phyloP scores from a whole-genome alignment of 2,888 invertebrate genomes.

The Platycheirus rosarum region DNA sequence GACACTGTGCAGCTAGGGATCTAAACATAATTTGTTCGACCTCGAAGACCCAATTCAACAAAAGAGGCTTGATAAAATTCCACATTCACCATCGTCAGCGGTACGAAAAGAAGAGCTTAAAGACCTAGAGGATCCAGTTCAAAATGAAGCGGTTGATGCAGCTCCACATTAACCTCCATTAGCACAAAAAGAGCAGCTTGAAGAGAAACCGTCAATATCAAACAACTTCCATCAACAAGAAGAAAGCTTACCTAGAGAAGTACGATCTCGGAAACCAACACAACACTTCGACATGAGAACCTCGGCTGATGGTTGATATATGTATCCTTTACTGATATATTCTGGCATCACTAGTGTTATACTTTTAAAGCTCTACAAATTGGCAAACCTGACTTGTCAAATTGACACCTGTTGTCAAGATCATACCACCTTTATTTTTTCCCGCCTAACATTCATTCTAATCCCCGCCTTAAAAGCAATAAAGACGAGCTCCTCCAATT shows the following conservation, averaged over 20 bases:
- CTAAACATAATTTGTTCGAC: constrained; percentile 15
- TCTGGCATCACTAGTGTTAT: too few relatives aligned
- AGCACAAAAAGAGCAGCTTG: neutral
- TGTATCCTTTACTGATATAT: constrained; percentile 14
- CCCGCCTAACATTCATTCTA: too few relatives aligned
- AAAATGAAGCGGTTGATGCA: neutral
- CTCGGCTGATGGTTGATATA: constrained; percentile 11
- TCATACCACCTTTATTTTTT: too few relatives aligned
- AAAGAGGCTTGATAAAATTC: neutral
- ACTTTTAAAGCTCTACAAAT: too few relatives aligned
- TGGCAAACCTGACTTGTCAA: too few relatives aligned
- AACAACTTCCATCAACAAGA: neutral
- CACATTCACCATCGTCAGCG: neutral
- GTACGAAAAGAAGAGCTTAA: neutral
- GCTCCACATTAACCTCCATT: neutral
- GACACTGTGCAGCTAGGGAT: constrained; percentile 12
- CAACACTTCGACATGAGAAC: too few relatives aligned
- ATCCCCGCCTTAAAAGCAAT: too few relatives aligned
- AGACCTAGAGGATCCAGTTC: neutral
- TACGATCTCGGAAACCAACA: constrained; percentile 14
- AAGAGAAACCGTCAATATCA: constrained; percentile 3
- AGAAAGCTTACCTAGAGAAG: constrained; percentile 4
- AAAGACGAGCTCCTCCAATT: too few relatives aligned
- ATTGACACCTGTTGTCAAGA: too few relatives aligned
- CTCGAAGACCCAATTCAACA: constrained; percentile 1